Conservation (phyloP, 2,797 vertebrate species). For the Arctocebus calabarensis region DNA sequence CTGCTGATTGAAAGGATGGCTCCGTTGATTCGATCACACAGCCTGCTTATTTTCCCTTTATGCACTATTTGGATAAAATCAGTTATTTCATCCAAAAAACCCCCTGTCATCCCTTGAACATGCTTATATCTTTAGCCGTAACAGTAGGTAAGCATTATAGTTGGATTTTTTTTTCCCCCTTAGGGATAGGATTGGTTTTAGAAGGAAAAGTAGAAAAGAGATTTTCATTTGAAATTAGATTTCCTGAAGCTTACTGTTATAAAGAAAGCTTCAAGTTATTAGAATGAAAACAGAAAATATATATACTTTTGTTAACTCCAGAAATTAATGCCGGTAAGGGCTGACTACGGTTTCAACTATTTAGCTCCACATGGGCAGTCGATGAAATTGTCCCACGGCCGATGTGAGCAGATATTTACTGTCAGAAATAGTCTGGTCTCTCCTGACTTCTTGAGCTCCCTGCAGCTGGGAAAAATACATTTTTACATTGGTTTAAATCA, state of each 20-base stretch:
- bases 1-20: not conserved
- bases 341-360: constrained; percentile 70
- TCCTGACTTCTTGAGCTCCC: constrained; percentile 70
- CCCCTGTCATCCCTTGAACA: constrained; percentile 69
- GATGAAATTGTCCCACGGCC: constrained; percentile 62
- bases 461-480: constrained; percentile 55
- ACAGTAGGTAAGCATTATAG: constrained; percentile 43
- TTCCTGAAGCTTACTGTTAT: constrained; percentile 74
- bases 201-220: constrained; percentile 47
- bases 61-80: constrained; percentile 54
- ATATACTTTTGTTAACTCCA: constrained; percentile 67
- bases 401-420: constrained; percentile 78
- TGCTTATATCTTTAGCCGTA: constrained; percentile 41
- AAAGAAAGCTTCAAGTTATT: constrained; percentile 76
- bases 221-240: constrained; percentile 77
- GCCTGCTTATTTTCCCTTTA: constrained; percentile 30
- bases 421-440: constrained; percentile 64
- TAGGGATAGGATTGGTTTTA: constrained; percentile 43
- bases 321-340: constrained; percentile 72
- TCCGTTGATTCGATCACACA: constrained; percentile 11
- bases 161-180: constrained; percentile 26
- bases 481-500: constrained; percentile 59
- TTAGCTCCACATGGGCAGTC: constrained; percentile 66
- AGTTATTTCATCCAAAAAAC: constrained; percentile 74
- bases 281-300: constrained; percentile 76